Evolutionary conservation across 2,797 vertebrate genomes (phyloP).

Genomic region (Ceryle rudis): DNA sequence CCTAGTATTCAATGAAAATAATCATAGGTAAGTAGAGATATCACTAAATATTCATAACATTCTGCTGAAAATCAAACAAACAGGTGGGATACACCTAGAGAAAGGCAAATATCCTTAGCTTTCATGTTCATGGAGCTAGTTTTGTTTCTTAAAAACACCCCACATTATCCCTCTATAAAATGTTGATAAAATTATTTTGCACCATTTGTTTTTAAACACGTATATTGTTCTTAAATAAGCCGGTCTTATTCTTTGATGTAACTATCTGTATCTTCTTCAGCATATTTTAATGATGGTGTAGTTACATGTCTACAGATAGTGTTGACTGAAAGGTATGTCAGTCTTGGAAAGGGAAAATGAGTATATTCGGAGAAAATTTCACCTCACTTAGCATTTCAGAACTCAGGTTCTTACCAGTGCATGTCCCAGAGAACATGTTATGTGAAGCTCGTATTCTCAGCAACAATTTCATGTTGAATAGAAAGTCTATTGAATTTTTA

Average conservation of each 20-base stretch:
- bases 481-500: neutral
- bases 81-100: neutral
- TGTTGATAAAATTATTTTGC: neutral
- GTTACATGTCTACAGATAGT: neutral
- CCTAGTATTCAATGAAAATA: neutral
- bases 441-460: neutral
- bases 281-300: neutral
- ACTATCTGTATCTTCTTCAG: neutral
- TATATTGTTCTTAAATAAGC: neutral
- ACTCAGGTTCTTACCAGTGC: neutral
- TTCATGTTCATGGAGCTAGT: neutral
- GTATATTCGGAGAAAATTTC: neutral
- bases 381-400: neutral
- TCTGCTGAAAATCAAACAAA: neutral
- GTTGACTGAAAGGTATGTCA: neutral
- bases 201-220: neutral
- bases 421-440: neutral
- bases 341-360: neutral
- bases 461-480: neutral
- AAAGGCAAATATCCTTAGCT: neutral
- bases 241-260: neutral
- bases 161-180: neutral
- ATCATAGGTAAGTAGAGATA: neutral
- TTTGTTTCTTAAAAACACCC: neutral
- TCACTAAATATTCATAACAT: neutral